Evolutionary conservation across 2,113 vertebrate species (phyloP).

Genomic region (Entomyzon cyanotis): DNA sequence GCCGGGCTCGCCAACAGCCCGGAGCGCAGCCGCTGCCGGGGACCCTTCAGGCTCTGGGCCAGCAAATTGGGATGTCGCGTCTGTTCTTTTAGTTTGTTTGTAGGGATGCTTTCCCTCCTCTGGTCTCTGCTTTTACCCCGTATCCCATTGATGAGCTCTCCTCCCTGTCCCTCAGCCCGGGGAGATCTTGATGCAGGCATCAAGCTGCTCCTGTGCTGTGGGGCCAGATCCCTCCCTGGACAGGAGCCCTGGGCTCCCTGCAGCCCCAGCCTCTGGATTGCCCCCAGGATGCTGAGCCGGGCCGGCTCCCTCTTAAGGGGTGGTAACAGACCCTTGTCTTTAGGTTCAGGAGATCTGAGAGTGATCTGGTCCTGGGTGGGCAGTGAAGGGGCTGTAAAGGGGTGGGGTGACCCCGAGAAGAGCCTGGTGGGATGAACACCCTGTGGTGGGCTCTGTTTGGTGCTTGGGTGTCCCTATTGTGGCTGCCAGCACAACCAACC

Average conservation of each 20-base stretch:
- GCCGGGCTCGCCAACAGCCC: not conserved
- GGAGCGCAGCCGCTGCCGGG: not conserved
- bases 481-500: fast-evolving
- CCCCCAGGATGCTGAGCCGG: not conserved
- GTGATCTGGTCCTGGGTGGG: not conserved
- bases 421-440: not conserved
- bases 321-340: not conserved
- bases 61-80: not conserved
- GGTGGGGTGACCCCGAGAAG: not conserved
- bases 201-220: not conserved
- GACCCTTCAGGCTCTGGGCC: not conserved
- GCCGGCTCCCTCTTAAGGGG: fast-evolving
- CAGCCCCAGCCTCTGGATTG: not conserved
- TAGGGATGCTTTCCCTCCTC: not conserved
- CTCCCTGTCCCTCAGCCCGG: not conserved
- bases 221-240: not conserved
- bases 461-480: not conserved
- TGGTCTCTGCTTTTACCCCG: not conserved
- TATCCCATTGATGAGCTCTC: not conserved
- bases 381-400: not conserved
- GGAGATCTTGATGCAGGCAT: not conserved
- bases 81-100: not conserved
- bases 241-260: not conserved
- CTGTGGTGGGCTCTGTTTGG: fast-evolving
- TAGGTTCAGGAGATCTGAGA: not conserved